Percentiles rank a stretch among this genome's conserved stretches.
Conservation (phyloP, 2,888 invertebrate genomes). For the Pyrgus malvae region DNA sequence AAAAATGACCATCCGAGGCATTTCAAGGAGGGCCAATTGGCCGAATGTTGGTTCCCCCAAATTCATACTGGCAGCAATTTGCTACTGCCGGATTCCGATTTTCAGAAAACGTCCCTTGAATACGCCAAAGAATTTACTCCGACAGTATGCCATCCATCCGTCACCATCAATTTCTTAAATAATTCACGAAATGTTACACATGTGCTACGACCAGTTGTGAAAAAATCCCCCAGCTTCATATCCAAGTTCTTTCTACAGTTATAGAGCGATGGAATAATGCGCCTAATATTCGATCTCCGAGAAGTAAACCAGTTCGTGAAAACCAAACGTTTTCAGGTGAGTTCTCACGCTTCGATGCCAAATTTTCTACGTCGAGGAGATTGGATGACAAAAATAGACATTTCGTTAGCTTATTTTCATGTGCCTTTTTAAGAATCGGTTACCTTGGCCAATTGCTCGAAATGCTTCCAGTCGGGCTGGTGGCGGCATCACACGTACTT, state of each 20-base stretch:
- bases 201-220: conserved; percentile 12
- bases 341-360: neutral
- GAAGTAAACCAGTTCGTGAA: neutral
- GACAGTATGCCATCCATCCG: neutral
- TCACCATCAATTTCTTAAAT: too few relatives aligned
- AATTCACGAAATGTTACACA: neutral
- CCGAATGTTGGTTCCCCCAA: neutral
- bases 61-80: conserved; percentile 13
- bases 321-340: neutral
- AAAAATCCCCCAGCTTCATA: conserved; percentile 19
- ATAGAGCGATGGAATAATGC: conserved; percentile 7
- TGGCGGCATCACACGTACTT: conserved; percentile 5
- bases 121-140: neutral
- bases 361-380: neutral
- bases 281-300: neutral
- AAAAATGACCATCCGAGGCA: neutral
- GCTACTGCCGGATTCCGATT: conserved; percentile 1
- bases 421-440: neutral
- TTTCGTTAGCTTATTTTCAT: neutral
- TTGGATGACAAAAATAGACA: neutral
- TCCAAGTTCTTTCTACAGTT: conserved; percentile 22
- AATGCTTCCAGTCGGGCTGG: neutral
- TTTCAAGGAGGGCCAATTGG: neutral
- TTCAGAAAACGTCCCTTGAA: neutral
- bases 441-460: too few relatives aligned